Conservation (phyloP, 2,113 vertebrate species). For the Uria lomvia region DNA sequence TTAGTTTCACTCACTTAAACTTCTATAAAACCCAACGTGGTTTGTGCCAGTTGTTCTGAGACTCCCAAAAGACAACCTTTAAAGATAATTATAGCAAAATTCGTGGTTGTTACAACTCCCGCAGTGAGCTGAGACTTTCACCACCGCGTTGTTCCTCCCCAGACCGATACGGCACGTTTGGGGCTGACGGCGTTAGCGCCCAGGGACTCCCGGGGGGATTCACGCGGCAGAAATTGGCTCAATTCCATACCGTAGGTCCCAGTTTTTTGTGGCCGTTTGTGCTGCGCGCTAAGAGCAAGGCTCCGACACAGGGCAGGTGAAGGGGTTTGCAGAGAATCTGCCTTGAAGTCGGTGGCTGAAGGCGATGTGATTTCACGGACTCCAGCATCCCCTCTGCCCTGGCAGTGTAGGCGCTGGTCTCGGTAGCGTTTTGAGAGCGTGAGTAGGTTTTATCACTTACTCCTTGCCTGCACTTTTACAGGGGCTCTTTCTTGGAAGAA, state of each 20-base stretch:
- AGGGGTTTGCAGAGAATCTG: neutral
- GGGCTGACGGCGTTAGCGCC: neutral
- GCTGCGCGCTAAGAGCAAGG: neutral
- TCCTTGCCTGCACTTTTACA: neutral
- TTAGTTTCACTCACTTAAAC: neutral
- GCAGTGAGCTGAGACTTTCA: neutral
- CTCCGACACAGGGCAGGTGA: neutral
- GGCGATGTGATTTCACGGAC: neutral
- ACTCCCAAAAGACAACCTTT: neutral
- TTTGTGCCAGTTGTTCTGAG: neutral
- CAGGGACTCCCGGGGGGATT: neutral
- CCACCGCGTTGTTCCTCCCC: neutral
- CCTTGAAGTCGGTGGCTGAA: neutral
- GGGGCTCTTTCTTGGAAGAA: neutral
- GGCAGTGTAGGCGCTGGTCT: neutral
- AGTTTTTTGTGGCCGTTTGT: neutral
- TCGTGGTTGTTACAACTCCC: neutral
- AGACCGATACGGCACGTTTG: fast-evolving
- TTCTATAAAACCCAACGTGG: neutral
- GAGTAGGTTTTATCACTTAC: neutral
- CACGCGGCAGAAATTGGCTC: neutral
- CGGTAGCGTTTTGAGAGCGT: neutral
- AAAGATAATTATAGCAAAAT: neutral
- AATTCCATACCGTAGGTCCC: neutral
- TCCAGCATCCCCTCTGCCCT: neutral